A percentile compares a stretch with the other conserved stretches of the same genome.
phyloP scores from a whole-genome alignment of 2,113 vertebrate species.

The Dissostichus mawsoni region DNA sequence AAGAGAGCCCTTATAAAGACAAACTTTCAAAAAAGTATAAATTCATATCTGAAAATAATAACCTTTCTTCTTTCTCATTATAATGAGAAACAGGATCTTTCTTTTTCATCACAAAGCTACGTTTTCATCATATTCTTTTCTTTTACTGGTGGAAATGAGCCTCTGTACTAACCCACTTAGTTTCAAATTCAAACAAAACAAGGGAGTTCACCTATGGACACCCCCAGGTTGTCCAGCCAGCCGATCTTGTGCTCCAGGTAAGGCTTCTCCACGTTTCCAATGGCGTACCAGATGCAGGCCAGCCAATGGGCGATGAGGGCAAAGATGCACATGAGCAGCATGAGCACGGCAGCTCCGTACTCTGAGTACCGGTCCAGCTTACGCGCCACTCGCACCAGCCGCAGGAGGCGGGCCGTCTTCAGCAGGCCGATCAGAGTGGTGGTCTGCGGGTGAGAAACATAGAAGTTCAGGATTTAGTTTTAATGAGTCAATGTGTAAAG shows the following conservation, averaged over 20 bases:
- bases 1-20: too few relatives aligned
- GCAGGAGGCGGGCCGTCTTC: conserved; percentile 95
- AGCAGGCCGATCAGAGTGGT: conserved; percentile 96
- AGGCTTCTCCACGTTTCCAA: conserved; percentile 96
- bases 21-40: too few relatives aligned
- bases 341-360: conserved; percentile 97
- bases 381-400: conserved; percentile 95
- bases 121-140: too few relatives aligned
- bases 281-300: conserved; percentile 99
- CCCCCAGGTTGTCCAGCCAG: conserved; percentile 97
- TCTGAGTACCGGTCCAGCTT: conserved; percentile 98
- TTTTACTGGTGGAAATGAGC: too few relatives aligned
- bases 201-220: conserved; percentile 90
- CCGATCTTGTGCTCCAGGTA: conserved; percentile 97
- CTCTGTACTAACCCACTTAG: not conserved
- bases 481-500: not conserved
- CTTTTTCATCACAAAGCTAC: too few relatives aligned
- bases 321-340: conserved; percentile 99
- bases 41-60: too few relatives aligned
- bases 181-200: not conserved
- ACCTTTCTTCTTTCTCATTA: too few relatives aligned
- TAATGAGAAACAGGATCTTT: too few relatives aligned
- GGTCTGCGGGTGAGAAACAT: conserved; percentile 84
- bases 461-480: not conserved
- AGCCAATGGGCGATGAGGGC: conserved; percentile 98